Conservation (phyloP, 2,888 invertebrate species). For the Tachina grossa region DNA sequence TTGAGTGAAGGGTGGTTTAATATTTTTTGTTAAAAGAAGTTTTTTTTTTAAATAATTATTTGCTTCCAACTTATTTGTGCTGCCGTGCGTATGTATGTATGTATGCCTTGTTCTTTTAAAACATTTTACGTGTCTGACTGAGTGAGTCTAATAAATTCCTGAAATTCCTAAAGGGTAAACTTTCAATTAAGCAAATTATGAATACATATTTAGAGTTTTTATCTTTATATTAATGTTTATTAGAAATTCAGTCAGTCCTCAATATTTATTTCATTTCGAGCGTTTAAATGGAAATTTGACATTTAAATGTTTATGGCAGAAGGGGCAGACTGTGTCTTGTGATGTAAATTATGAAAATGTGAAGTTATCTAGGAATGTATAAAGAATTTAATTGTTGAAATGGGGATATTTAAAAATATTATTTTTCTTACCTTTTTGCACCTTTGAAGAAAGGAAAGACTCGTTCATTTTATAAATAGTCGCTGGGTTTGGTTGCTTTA, state of each 20-base stretch:
- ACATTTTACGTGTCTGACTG: background rate
- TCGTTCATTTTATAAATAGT: background rate
- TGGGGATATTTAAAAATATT: conserved; percentile 56
- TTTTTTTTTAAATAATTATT: background rate
- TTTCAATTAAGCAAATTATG: conserved; percentile 70
- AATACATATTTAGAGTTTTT: conserved; percentile 49
- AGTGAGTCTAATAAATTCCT: conserved; percentile 69
- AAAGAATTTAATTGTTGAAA: conserved; percentile 48
- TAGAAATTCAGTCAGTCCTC: conserved; percentile 56
- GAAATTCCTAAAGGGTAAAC: conserved; percentile 71
- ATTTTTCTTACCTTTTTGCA: conserved; percentile 34
- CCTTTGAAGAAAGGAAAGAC: background rate
- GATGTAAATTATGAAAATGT: background rate
- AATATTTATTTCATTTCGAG: conserved; percentile 27
- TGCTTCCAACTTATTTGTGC: background rate
- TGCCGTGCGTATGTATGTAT: background rate
- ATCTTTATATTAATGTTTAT: conserved; percentile 48
- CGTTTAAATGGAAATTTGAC: background rate
- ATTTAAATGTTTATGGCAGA: conserved; percentile 15
- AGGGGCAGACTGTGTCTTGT: background rate
- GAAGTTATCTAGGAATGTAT: conserved; percentile 46
- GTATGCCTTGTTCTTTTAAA: background rate
- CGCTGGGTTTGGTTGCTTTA: background rate
- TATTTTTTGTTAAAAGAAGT: conserved; percentile 21
- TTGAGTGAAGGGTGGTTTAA: conserved; percentile 44